A percentile compares a stretch with the other conserved stretches of the same genome.
phyloP scores from a whole-genome alignment of 2,113 vertebrate genomes.

The Ptilorrhoa leucosticta region DNA sequence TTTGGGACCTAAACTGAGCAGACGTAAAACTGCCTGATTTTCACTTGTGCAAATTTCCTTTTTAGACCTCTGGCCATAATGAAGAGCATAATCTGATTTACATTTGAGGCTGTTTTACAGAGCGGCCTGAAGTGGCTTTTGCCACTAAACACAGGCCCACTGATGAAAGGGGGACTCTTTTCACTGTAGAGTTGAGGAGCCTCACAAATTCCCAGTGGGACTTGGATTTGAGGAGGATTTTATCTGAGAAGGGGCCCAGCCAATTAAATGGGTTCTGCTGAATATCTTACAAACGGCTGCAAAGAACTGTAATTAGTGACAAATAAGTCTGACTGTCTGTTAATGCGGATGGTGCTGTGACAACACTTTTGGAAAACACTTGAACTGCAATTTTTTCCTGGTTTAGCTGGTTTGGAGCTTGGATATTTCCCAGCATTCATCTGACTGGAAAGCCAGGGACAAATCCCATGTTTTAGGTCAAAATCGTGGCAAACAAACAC shows the following conservation, averaged over 20 bases:
- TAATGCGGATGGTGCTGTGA: neutral
- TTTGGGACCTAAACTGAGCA: neutral
- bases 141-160: neutral
- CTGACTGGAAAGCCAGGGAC: neutral
- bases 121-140: neutral
- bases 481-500: rapidly evolving
- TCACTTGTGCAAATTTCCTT: neutral
- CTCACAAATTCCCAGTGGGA: neutral
- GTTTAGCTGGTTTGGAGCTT: neutral
- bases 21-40: neutral
- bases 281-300: neutral
- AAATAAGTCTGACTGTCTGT: neutral
- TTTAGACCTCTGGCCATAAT: neutral
- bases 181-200: neutral
- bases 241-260: neutral
- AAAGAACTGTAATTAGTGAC: neutral
- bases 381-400: neutral
- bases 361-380: neutral
- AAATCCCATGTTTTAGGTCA: neutral
- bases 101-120: neutral
- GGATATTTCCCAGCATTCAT: rapidly evolving
- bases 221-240: neutral
- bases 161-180: neutral
- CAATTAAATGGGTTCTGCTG: neutral
- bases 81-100: neutral